Evolutionary conservation across 2,888 invertebrate species (phyloP).

Genomic region (Tetranychus truncatus): DNA sequence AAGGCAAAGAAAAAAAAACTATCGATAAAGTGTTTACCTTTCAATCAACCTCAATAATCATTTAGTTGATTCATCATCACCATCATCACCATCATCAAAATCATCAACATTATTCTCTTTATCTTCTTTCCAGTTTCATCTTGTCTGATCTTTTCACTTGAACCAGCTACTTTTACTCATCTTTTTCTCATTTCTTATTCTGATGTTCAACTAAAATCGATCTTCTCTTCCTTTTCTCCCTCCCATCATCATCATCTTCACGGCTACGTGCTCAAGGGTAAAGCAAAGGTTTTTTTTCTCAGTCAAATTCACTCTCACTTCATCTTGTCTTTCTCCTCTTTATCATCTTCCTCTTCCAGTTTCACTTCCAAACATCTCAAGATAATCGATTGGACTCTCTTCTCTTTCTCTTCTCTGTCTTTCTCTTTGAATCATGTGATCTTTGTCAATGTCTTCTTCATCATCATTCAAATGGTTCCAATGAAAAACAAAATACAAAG

Average conservation of each 20-base stretch:
- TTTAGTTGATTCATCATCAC: neutral
- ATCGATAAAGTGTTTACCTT: neutral
- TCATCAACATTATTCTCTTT: neutral
- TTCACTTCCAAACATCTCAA: neutral
- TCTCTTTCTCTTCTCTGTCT: conserved; percentile 1
- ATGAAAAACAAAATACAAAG: too few species aligned
- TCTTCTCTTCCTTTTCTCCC: neutral
- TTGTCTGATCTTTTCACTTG: neutral
- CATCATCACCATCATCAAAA: neutral
- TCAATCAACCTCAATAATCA: neutral
- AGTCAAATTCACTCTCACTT: neutral
- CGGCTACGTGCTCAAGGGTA: neutral
- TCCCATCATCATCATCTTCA: conserved; percentile 2
- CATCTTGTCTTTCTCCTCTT: neutral
- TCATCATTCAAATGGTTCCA: neutral
- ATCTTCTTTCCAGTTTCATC: neutral
- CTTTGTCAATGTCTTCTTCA: neutral
- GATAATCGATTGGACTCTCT: neutral
- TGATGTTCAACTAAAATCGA: neutral
- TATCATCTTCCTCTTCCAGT: neutral
- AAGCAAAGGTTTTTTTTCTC: neutral
- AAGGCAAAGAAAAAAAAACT: neutral
- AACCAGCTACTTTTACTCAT: neutral
- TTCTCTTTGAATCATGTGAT: neutral
- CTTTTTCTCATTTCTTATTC: neutral